Evolutionary conservation across 2,113 vertebrate species (phyloP), one percentile per base, ranked within the genome.

Genomic region (Toxotes chatareus): DNA sequence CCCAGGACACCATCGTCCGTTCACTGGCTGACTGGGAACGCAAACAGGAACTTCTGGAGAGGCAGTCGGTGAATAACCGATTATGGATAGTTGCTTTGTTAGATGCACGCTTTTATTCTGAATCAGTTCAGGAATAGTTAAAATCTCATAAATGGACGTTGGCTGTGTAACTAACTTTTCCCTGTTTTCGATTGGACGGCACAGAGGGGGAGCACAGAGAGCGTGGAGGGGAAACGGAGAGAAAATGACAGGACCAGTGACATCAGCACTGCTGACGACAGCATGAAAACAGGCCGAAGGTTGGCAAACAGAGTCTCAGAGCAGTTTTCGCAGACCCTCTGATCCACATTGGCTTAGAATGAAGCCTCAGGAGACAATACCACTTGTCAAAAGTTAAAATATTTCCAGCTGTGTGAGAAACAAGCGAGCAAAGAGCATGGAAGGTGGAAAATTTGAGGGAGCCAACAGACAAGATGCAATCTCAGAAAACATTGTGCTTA

Each of bases 11-110:
- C 69, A 89, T 93, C 21, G 93, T 94, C 47, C 92, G 85, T 7
- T 94, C 94, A 0, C 90, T 93, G 70, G 89, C 93, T 1, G 93
- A 96, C 85, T 91, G 90, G 93, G 94, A 95, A 76, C 86, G 83
- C 57, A 93, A 93, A 79, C 94, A 94, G 79, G 89, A 91, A 38
- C 72, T 91, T 16, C 74, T 94, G 83, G 94, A 94, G 69, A 92
- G 83, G n/a, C 92, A 93, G 79, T 79, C 67, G 89, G 95, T 96
- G 86, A 93, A 80, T 87, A 60, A 36, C 16, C 14, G 47, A 53
- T 65, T 62, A 4, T n/a, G 12, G 4, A 42, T 40, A 7, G 12
- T 34, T 72, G 11, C 1, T 14, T 44, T 46, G 32, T 49, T 57
- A 10, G 21, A 44, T 16, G 12, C 11, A 4, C 73, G 27, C 4